Evolutionary conservation across 2,113 vertebrate genomes (phyloP).

Genomic region (Procavia capensis): DNA sequence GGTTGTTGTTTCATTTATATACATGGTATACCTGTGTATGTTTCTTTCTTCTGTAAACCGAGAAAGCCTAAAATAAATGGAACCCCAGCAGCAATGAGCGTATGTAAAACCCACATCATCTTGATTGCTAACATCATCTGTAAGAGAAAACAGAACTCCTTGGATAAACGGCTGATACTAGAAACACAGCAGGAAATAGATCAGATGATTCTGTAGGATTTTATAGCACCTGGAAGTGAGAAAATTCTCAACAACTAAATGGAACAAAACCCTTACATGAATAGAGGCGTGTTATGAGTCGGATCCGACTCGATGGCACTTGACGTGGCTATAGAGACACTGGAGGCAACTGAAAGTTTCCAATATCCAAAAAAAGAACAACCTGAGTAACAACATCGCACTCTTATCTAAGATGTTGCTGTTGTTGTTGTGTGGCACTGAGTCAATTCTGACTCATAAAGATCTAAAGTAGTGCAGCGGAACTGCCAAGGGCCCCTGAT

Average conservation of each 20-base stretch:
- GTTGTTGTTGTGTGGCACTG: no score
- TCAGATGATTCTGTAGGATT: not conserved
- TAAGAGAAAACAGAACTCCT: not conserved
- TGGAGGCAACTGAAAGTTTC: no score
- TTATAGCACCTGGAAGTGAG: not conserved
- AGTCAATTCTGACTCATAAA: no score
- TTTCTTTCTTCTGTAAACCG: not conserved
- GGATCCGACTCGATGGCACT: no score
- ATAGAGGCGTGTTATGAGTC: not conserved
- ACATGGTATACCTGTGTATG: not conserved
- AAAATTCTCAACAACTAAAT: no score
- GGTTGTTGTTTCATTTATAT: not conserved
- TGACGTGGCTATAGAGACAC: not conserved
- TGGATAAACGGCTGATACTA: not conserved
- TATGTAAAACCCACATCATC: no score
- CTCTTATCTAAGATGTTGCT: no score
- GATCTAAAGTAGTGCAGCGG: no score
- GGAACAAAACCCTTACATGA: not conserved
- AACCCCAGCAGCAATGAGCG: not conserved
- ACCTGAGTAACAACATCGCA: no score
- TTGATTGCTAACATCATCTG: no score
- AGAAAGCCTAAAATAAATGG: not conserved
- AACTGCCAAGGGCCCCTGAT: not conserved
- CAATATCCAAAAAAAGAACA: no score
- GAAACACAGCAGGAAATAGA: not conserved